A percentile compares a stretch with the other conserved stretches of the same genome.
These are phyloP conservation scores for Erebia aethiops DNA, from an alignment of 2,888 invertebrate genomes.

Conservation along the genomic window DNA sequence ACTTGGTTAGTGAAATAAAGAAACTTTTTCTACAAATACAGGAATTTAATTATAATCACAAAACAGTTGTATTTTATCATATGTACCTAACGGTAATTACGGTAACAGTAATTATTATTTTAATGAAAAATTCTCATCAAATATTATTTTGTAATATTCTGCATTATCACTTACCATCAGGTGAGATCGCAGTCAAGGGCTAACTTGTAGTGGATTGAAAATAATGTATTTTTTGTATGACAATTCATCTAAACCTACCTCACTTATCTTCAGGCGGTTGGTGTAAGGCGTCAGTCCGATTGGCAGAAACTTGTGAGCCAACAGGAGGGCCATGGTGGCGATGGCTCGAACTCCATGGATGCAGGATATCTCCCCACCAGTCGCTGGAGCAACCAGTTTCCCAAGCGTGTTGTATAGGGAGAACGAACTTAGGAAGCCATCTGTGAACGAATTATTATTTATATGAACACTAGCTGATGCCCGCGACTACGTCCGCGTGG, in stretches of 20 bases:
- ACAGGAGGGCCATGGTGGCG: slow-evolving; percentile 84
- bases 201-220: no score
- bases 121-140: no score
- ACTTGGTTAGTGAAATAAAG: not conserved
- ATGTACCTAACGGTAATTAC: no score
- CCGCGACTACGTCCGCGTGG: no score
- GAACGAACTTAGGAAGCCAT: slow-evolving; percentile 80
- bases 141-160: no score
- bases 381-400: slow-evolving; percentile 80
- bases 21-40: no score
- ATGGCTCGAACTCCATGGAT: slow-evolving; percentile 88
- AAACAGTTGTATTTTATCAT: no score
- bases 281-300: slow-evolving; percentile 84
- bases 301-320: slow-evolving; percentile 86
- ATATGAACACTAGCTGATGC: not conserved
- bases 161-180: no score
- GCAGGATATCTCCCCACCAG: slow-evolving; percentile 84
- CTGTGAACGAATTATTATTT: slow-evolving; percentile 48
- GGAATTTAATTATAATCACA: no score
- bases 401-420: slow-evolving; percentile 85
- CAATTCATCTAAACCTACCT: slow-evolving; percentile 64
- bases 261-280: slow-evolving; percentile 83
- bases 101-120: no score
- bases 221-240: no score
- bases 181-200: no score